A percentile compares a stretch with the other conserved stretches of the same genome.
phyloP scores from a whole-genome alignment of 2,113 vertebrate genomes.

The Laterallus jamaicensis region DNA sequence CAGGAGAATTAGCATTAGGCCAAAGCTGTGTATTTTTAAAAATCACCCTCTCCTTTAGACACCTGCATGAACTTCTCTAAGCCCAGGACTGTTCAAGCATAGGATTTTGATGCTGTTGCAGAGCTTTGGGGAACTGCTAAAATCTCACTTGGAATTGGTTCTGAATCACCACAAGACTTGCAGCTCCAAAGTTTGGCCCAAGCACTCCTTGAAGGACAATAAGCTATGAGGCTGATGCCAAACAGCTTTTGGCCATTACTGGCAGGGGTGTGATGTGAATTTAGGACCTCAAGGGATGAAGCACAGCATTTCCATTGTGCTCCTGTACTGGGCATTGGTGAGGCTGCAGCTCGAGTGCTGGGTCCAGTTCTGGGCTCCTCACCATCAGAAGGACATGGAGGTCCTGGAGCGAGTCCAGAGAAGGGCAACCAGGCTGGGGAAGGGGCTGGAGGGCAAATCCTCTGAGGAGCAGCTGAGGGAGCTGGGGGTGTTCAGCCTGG shows the following conservation, averaged over 20 bases:
- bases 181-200: not conserved
- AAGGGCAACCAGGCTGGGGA: no score
- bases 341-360: no score
- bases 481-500: no score
- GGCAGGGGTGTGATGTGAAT: not conserved
- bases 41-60: not conserved
- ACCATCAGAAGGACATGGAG: no score
- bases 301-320: not conserved
- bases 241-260: slow-evolving; percentile 23
- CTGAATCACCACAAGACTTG: not conserved
- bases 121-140: slow-evolving; percentile 9
- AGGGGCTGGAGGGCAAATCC: no score
- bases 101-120: not conserved
- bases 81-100: not conserved
- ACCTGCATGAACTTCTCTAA: slow-evolving; percentile 16
- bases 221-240: not conserved
- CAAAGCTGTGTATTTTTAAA: slow-evolving; percentile 10
- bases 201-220: slow-evolving; percentile 9
- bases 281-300: not conserved
- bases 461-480: no score
- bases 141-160: not conserved
- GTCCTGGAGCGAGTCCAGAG: no score
- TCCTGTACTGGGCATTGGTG: no score
- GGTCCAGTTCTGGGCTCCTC: no score
- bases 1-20: slow-evolving; percentile 7